phyloP scores from a whole-genome alignment of 2,113 vertebrate species.

The Calidris pugnax region DNA sequence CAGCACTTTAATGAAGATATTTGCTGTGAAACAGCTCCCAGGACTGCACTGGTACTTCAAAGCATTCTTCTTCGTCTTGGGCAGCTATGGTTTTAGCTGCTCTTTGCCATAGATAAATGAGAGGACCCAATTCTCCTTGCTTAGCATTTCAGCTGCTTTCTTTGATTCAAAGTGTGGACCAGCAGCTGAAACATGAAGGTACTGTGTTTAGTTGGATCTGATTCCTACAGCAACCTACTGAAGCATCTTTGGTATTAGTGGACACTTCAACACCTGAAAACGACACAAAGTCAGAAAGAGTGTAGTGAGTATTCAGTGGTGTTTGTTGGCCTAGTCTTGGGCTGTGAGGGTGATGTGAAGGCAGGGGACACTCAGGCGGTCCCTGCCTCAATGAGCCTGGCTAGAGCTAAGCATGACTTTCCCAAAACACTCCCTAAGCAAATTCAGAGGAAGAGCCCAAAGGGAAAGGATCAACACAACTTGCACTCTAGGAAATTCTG shows the following conservation, averaged over 20 bases:
- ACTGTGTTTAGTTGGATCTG: not conserved
- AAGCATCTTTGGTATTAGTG: not conserved
- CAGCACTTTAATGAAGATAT: not conserved
- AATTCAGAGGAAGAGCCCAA: not conserved
- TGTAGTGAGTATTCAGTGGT: not conserved
- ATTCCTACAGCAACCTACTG: not conserved
- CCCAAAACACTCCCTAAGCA: not conserved
- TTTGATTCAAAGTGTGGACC: not conserved
- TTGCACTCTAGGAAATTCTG: not conserved
- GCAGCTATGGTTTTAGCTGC: not conserved
- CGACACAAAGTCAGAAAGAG: not conserved
- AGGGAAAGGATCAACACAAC: not conserved
- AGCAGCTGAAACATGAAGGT: not conserved
- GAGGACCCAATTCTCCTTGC: not conserved
- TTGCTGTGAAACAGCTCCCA: not conserved
- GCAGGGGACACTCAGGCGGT: not conserved
- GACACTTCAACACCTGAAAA: not conserved
- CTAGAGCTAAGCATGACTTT: not conserved
- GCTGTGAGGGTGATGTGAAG: not conserved
- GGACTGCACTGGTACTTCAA: not conserved
- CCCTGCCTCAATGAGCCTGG: not conserved
- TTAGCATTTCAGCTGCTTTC: not conserved
- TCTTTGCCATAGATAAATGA: not conserved
- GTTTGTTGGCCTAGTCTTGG: not conserved
- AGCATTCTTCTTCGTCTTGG: not conserved